Evolutionary conservation across 1,140 invertebrate species (phyloP).

Genomic region (Daktulosphaira vitifoliae): DNA sequence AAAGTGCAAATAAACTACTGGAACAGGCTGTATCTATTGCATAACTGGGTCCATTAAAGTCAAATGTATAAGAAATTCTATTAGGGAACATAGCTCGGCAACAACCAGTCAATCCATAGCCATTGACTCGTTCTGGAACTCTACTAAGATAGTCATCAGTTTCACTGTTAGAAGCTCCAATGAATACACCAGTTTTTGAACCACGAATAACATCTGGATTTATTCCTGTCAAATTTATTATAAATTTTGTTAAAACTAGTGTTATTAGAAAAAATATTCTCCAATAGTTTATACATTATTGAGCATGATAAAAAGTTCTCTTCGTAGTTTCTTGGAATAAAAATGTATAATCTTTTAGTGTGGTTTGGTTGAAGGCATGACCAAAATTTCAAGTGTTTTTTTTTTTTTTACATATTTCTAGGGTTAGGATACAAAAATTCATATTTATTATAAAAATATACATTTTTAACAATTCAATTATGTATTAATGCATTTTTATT

Average conservation of each 20-base stretch:
- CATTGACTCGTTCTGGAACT: conserved; percentile 69
- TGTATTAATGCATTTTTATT: too few species aligned
- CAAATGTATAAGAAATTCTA: conserved; percentile 89
- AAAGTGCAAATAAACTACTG: conserved; percentile 78
- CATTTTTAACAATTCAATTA: too few species aligned
- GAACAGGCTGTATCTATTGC: conserved; percentile 93
- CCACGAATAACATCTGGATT: conserved; percentile 73
- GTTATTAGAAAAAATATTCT: background rate
- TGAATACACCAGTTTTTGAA: conserved; percentile 79
- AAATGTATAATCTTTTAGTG: too few species aligned
- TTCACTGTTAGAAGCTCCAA: conserved; percentile 79
- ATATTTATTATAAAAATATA: too few species aligned
- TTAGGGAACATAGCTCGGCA: conserved; percentile 93
- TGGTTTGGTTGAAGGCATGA: too few species aligned
- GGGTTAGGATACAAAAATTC: too few species aligned
- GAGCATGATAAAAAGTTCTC: too few species aligned
- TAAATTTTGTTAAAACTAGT: background rate
- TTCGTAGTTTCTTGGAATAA: too few species aligned
- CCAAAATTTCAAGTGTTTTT: too few species aligned
- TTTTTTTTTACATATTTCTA: too few species aligned
- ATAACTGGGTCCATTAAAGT: conserved; percentile 85
- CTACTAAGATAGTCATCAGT: conserved; percentile 70
- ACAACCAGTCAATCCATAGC: conserved; percentile 88
- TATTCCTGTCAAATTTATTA: conserved; percentile 48
- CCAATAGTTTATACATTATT: too few species aligned